phyloP scores from a whole-genome alignment of 2,113 vertebrate genomes.

The Monopterus albus region DNA sequence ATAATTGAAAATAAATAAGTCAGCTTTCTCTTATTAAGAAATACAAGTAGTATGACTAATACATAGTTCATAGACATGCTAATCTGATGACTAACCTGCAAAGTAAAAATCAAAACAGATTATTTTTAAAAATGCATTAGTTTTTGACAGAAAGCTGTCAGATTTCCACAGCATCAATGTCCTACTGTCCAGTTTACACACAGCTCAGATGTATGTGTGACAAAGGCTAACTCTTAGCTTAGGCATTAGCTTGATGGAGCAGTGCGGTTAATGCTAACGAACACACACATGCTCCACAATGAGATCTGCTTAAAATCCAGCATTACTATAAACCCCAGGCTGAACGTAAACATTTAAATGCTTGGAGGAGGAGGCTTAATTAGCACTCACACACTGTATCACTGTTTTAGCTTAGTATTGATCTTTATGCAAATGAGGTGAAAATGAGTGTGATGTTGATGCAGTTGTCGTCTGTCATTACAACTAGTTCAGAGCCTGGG shows the following conservation, averaged over 20 bases:
- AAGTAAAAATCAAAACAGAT: conserved; percentile 1
- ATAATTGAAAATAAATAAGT: background rate
- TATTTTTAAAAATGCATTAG: background rate
- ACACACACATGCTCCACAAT: conserved; percentile 12
- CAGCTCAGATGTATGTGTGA: conserved; percentile 16
- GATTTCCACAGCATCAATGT: background rate
- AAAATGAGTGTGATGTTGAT: background rate
- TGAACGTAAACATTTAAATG: conserved; percentile 49
- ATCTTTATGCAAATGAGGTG: conserved; percentile 33
- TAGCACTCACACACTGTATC: conserved; percentile 14
- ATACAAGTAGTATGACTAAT: too few relatives aligned
- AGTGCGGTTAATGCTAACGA: conserved; percentile 50
- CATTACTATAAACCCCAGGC: conserved; percentile 46
- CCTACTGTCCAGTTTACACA: background rate
- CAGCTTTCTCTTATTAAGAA: background rate
- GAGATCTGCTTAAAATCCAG: conserved; percentile 50
- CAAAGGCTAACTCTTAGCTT: conserved; percentile 40
- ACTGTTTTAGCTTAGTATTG: conserved; percentile 9
- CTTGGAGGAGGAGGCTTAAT: conserved; percentile 54
- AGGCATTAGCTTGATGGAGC: conserved; percentile 62
- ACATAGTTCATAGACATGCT: conserved; percentile 1
- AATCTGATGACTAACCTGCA: conserved; percentile 24
- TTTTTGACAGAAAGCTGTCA: background rate
- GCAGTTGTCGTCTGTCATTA: background rate
- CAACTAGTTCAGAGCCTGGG: conserved; percentile 19